Conservation (phyloP, 2,888 invertebrate species). For the Cataglyphis rosenhaueri region DNA sequence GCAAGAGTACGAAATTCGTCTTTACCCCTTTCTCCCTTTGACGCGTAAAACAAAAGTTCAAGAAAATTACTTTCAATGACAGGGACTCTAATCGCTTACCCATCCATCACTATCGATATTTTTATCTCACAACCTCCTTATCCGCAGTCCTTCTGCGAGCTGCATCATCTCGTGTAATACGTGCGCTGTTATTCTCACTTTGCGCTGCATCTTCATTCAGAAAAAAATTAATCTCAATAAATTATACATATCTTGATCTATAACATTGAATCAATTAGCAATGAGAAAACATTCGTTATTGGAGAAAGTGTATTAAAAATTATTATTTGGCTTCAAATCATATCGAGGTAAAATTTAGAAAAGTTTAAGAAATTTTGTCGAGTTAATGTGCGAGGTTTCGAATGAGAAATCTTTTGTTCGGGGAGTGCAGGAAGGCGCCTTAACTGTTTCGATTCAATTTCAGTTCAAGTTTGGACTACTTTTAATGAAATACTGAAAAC, state of each 20-base stretch:
- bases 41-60: conserved; percentile 8
- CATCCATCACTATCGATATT: conserved; percentile 45
- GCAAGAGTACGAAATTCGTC: conserved; percentile 33
- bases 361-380: conserved; percentile 3
- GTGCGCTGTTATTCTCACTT: neutral
- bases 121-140: conserved; percentile 23
- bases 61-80: conserved; percentile 38
- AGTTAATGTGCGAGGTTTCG: neutral
- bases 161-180: conserved; percentile 24
- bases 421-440: conserved; percentile 2
- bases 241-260: neutral
- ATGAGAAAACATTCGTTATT: neutral
- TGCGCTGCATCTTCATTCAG: neutral
- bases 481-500: conserved; percentile 30
- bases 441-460: conserved; percentile 19
- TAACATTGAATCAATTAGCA: neutral
- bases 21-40: neutral
- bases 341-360: too few species aligned
- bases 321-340: neutral
- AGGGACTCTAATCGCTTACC: conserved; percentile 28
- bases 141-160: neutral
- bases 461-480: conserved; percentile 32
- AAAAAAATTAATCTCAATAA: neutral
- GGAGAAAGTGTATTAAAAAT: neutral
- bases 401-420: conserved; percentile 16